Evolutionary conservation across 2,797 vertebrate species (phyloP).

Genomic region (Buphagus erythrorhynchus): DNA sequence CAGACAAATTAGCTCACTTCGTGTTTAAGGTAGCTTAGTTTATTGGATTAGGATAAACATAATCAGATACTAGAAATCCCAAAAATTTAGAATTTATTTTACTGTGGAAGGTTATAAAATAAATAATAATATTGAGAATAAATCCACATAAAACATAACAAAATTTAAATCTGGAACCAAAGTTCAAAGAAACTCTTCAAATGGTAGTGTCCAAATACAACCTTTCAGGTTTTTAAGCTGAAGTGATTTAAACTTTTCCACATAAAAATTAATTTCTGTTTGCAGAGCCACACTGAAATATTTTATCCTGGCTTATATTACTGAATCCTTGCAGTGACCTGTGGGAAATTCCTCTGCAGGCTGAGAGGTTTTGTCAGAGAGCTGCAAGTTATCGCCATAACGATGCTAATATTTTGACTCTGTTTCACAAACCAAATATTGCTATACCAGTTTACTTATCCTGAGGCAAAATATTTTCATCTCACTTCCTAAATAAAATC

Average conservation of each 20-base stretch:
- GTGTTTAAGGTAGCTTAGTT: not conserved
- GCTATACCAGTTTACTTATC: not conserved
- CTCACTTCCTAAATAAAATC: not conserved
- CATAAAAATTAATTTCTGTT: not conserved
- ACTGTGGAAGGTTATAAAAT: not conserved
- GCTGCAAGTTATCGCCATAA: not conserved
- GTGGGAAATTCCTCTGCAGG: not conserved
- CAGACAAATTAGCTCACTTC: not conserved
- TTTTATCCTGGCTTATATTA: not conserved
- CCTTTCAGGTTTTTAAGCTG: not conserved
- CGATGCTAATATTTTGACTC: not conserved
- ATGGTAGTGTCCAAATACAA: not conserved
- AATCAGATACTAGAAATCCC: not conserved
- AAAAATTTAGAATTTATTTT: not conserved
- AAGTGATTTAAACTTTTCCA: not conserved
- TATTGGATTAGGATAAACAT: not conserved
- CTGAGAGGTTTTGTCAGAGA: not conserved
- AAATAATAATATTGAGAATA: not conserved
- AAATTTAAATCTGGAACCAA: not conserved
- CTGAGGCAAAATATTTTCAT: constrained; percentile 13
- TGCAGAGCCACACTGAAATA: not conserved
- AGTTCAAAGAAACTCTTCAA: not conserved
- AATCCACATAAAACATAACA: not conserved
- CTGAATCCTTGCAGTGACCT: not conserved
- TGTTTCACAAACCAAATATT: not conserved